Evolutionary conservation across 2,888 invertebrate genomes (phyloP), one percentile per base, ranked within the genome.

Genomic region (Trisateles emortualis): DNA sequence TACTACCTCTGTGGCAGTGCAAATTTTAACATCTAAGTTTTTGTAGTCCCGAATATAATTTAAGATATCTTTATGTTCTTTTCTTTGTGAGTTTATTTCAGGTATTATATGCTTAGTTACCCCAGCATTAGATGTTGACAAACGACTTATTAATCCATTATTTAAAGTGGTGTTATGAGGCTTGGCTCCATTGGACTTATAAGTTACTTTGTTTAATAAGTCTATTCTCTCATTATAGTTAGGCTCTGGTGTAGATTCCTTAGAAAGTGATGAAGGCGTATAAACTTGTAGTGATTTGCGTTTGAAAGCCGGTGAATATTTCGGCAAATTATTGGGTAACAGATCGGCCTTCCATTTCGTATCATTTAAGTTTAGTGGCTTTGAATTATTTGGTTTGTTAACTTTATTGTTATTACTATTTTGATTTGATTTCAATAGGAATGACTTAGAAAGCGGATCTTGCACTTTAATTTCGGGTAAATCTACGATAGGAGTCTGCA

Each of bases 221-320:
- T 88, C 87, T 45, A 82, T 61, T 68, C 84, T 86, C 36, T 88
- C 88, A 52, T 68, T 75, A 44, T 87, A 83, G 76, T 83, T 88
- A 30, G 89, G 79, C 73, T 92, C 91, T 19, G 92, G 92, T n/a
- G 92, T 91, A 13, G 90, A 87, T 74, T 92, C 92, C 62, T 92
- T 92, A 46, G 92, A 92, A 57, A 90, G 68, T 22, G 91, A 86
- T 26, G 83, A 79, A 22, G 92, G 85, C 17, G 88, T 86, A 77
- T 95, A 96, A 0, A 96, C 94, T 70, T 96, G 94, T 41, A 96
- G 87, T 51, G 95, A 95, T 86, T 96, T 96, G 61, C 96, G 90
- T 83, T 96, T 97, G 76, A 96, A 96, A 2, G 96, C 96, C 11
- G 96, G 96, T 1, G 96, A 96, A 90, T 96, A 97, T 88, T 96